Percentiles rank a stretch among this genome's conserved stretches.
Conservation (phyloP, 2,797 vertebrate species). For the Sebastes nivosus region DNA sequence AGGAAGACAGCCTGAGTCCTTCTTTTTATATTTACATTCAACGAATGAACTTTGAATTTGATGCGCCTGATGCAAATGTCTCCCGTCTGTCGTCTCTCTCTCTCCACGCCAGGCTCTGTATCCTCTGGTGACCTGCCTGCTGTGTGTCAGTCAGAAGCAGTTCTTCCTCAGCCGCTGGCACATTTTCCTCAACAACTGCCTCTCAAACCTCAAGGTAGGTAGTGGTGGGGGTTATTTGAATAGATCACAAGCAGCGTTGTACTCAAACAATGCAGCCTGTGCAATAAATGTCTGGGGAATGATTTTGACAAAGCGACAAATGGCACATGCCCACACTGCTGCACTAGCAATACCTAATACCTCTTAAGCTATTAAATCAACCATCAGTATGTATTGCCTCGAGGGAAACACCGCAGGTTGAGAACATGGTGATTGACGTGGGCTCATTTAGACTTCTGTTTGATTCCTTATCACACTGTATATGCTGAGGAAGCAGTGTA, state of each 20-base stretch:
- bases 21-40: neutral
- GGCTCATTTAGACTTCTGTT: neutral
- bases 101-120: slow-evolving; percentile 89
- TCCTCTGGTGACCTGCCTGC: slow-evolving; percentile 97
- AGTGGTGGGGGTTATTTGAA: neutral
- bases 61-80: neutral
- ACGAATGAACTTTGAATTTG: neutral
- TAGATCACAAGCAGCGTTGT: neutral
- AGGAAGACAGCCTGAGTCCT: neutral
- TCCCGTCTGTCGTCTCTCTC: slow-evolving; percentile 23
- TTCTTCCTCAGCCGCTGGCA: slow-evolving; percentile 98
- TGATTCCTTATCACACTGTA: neutral
- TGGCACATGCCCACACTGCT: neutral
- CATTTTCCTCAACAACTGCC: slow-evolving; percentile 98
- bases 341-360: neutral
- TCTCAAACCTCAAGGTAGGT: slow-evolving; percentile 95
- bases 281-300: neutral
- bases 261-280: neutral
- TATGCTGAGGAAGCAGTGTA: neutral
- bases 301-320: neutral
- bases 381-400: neutral
- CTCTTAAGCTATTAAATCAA: neutral
- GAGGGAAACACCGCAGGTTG: slow-evolving; percentile 17
- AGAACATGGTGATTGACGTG: neutral
- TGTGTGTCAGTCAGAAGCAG: slow-evolving; percentile 99